Base-by-base conservation (phyloP, 1,140 invertebrate species). In the Scaptodrosophila lebanonensis region DNA sequence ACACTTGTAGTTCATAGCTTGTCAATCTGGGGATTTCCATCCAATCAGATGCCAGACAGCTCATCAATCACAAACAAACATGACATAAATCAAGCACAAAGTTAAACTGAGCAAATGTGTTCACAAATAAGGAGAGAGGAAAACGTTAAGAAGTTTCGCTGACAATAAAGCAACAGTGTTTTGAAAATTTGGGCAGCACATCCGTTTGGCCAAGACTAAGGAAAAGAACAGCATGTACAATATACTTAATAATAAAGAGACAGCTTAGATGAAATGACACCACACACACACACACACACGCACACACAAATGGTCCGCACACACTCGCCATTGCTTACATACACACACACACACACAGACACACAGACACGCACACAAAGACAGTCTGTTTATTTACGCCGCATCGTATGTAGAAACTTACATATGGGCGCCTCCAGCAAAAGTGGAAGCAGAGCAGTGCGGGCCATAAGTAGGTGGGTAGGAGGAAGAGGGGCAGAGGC, bases 371-470 rank as follows among this genome's bases (percentile, higher is more conserved):
- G 48, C 27, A 63, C 65, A 65, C 67, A 75, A 71, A 68, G 68
- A 71, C 77, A 82, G 75, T 68, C 58, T 69, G 70, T 82, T 84
- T 84, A 84, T 85, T 84, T 85, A 82, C 84, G 68, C 75, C 66
- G 83, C 69, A 85, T 85, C 84, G 84, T 85, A 82, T 85, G 83
- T 84, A 72, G 73, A 64, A 68, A 77, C 73, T 61, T 77, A 77
- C 73, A 77, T 77, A 77, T 77, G 73, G 73, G 62, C 67, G 69
- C 69, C 75, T 64, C 49, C 65, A 66, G 59, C 3, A 22, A 32
- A n/a, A n/a, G n/a, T n/a, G n/a, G n/a, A n/a, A n/a, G n/a, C n/a
- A n/a, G n/a, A n/a, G n/a, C n/a, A n/a, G n/a, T n/a, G n/a, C n/a
- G n/a, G 71, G 69, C 60, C 52, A 56, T 38, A 40, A 49, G 47